phyloP scores from a whole-genome alignment of 2,888 invertebrate species.

The Hirtodrosophila trivittata region DNA sequence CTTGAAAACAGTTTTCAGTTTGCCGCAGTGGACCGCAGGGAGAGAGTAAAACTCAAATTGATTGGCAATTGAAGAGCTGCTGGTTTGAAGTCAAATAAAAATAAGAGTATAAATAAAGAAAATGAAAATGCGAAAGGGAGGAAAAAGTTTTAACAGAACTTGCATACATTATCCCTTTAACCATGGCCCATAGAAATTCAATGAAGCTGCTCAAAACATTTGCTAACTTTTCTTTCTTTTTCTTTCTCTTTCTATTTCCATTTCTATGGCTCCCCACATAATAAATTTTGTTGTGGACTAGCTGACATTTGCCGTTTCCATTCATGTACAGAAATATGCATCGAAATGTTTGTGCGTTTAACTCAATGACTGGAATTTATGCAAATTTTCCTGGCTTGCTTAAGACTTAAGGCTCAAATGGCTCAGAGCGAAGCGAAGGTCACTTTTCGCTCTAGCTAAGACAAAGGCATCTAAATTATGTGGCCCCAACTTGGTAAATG shows the following conservation, averaged over 20 bases:
- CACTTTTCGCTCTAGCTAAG: constrained; percentile 13
- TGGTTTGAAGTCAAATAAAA: constrained; percentile 34
- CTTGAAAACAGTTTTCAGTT: constrained; percentile 50
- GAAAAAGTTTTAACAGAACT: constrained; percentile 15
- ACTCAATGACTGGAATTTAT: constrained; percentile 71
- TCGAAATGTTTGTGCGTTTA: constrained; percentile 66
- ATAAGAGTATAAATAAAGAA: constrained; percentile 11
- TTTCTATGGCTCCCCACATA: not conserved
- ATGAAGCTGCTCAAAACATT: constrained; percentile 41
- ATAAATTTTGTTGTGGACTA: constrained; percentile 28
- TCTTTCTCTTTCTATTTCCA: not conserved
- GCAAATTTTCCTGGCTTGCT: constrained; percentile 49
- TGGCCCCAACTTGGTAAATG: constrained; percentile 31
- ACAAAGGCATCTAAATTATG: constrained; percentile 54
- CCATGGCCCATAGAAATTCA: constrained; percentile 47
- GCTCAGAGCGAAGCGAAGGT: constrained; percentile 12
- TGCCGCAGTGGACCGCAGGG: constrained; percentile 37
- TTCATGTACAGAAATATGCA: constrained; percentile 48
- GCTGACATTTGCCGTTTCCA: constrained; percentile 28
- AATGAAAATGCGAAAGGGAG: not conserved
- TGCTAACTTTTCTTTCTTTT: constrained; percentile 21
- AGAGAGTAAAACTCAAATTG: constrained; percentile 65
- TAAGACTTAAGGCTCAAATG: constrained; percentile 8
- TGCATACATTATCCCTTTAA: constrained; percentile 72
- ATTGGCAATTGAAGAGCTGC: constrained; percentile 65